Base-by-base conservation (phyloP, 2,888 invertebrate species). In the Miltochrista miniata region DNA sequence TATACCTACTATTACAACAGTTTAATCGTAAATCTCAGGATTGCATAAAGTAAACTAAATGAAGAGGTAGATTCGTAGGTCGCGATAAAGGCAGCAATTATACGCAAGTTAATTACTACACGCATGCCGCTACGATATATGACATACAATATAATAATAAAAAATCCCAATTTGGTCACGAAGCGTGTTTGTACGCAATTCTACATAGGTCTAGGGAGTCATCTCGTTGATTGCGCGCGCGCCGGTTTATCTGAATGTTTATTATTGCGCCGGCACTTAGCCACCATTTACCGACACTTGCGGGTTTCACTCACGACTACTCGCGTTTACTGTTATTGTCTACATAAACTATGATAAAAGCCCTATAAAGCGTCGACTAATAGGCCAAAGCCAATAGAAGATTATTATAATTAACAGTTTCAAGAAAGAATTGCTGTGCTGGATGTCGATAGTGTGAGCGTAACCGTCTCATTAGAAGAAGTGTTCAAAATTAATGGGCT, bases 171-270 rank as follows among this genome's bases (percentile, higher is more conserved):
- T 33, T 31, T 31, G 31, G 37, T 15, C 10, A 31, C 11, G 12
- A 11, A 11, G 30, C 38, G 43, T 35, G 42, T 5, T 4, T 10
- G 7, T 14, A 18, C 37, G 36, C 50, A 43, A 31, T 10, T 8
- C 11, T 10, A 7, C 48, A 49, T 45, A n/a, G 15, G 39, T 24
- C 34, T 15, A 36, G 24, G 45, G 29, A 47, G 49, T 50, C 56
- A 66, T 60, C 56, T 54, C 58, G 70, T 72, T 80, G 78, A 81
- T 74, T 79, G 77, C 75, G 53, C 47, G 63, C 45, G 53, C 55
- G 45, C 64, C 50, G 51, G 62, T 56, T 64, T 69, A 68, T 73
- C 59, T 59, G 29, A 52, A 59, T 59, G 53, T 65, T 70, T 65
- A 64, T 57, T 54, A 62, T 61, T 61, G 55, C 56, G 57, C 56